These are phyloP conservation scores for Tipula vernalis DNA, from an alignment of 2,888 invertebrate genomes.

Conservation along the genomic window DNA sequence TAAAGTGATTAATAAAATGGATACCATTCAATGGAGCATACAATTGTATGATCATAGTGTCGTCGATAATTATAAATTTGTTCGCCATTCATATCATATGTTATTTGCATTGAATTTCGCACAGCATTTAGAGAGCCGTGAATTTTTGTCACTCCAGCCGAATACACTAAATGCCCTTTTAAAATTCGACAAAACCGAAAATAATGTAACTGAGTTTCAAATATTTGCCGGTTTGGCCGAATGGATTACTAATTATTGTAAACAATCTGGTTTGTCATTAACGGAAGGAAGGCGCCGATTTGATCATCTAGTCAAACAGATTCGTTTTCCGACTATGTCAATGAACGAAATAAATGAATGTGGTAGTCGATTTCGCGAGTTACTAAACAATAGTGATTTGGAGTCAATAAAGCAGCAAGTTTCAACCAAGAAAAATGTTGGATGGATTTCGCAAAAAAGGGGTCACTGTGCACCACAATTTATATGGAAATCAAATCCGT, in stretches of 20 bases:
- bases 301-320: not conserved
- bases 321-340: not conserved
- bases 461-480: no score
- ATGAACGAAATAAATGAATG: not conserved
- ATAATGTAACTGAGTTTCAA: not conserved
- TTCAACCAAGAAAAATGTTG: not conserved
- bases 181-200: not conserved
- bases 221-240: not conserved
- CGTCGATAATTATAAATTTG: not conserved
- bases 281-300: not conserved
- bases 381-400: not conserved
- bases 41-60: not conserved
- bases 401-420: not conserved
- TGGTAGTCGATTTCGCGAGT: not conserved
- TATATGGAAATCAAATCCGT: no score
- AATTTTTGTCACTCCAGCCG: not conserved
- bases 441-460: no score
- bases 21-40: not conserved
- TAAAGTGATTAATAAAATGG: not conserved
- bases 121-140: not conserved
- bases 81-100: rapidly evolving
- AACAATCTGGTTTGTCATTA: not conserved
- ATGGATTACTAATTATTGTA: not conserved
- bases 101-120: not conserved
- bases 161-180: not conserved